These are phyloP conservation scores for Nomada goodeniana DNA, from an alignment of 2,888 invertebrate species.

Conservation along the genomic window DNA sequence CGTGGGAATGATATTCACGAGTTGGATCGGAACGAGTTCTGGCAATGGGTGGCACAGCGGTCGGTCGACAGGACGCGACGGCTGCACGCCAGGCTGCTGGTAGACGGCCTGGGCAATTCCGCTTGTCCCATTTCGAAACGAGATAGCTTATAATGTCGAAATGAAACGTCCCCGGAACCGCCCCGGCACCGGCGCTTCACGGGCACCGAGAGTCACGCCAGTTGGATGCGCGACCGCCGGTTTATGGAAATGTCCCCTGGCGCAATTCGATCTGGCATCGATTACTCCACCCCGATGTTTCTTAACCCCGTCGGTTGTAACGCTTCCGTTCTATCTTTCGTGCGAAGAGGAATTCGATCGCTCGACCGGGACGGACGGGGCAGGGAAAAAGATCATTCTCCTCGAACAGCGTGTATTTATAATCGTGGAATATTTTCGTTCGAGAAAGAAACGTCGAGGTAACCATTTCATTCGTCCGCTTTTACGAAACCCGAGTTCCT, in stretches of 20 bases:
- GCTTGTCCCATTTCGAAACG: constrained; percentile 79
- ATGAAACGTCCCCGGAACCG: constrained; percentile 74
- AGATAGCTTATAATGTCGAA: constrained; percentile 79
- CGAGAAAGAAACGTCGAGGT: background rate
- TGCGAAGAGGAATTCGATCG: background rate
- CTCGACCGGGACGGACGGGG: too few species aligned
- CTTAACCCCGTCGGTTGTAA: constrained; percentile 48
- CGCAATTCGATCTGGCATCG: constrained; percentile 55
- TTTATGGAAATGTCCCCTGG: constrained; percentile 73
- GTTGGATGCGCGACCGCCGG: constrained; percentile 55
- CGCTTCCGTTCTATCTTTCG: constrained; percentile 4
- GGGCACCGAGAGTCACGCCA: constrained; percentile 66
- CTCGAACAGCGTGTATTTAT: too few species aligned
- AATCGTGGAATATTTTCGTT: background rate
- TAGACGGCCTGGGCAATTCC: constrained; percentile 72
- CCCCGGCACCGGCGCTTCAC: constrained; percentile 64
- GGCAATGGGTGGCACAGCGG: constrained; percentile 35
- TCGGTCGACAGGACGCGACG: constrained; percentile 33
- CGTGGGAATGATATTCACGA: constrained; percentile 68
- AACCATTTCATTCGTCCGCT: background rate
- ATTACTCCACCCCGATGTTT: constrained; percentile 19
- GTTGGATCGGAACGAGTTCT: constrained; percentile 58
- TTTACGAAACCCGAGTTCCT: background rate
- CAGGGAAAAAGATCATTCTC: too few species aligned
- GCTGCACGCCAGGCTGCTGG: constrained; percentile 46